phyloP scores from a whole-genome alignment of 1,140 invertebrate species.

The Eriocheir sinensis region DNA sequence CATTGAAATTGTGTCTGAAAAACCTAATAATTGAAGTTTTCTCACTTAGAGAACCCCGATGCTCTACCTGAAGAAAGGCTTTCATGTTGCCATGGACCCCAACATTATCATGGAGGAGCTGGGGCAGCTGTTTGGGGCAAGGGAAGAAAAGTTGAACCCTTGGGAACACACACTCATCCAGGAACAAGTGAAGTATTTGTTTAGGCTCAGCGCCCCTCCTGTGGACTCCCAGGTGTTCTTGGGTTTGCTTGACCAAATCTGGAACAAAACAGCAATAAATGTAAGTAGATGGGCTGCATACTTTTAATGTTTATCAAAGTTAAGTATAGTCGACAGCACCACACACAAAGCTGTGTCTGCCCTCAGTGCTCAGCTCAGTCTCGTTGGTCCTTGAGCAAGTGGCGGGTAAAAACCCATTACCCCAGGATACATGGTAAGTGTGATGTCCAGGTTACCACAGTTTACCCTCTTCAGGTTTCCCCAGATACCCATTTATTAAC shows the following conservation, averaged over 20 bases:
- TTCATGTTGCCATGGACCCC: not conserved
- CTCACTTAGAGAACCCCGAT: not conserved
- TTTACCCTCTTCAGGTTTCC: too few relatives aligned
- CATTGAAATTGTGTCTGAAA: too few relatives aligned
- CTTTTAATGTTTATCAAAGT: too few relatives aligned
- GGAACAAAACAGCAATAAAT: not conserved
- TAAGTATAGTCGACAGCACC: too few relatives aligned
- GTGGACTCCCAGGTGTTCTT: not conserved
- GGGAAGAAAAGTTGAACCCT: not conserved
- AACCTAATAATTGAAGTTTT: too few relatives aligned
- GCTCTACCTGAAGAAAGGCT: not conserved
- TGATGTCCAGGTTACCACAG: too few relatives aligned
- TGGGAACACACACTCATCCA: not conserved
- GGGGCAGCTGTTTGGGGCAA: not conserved
- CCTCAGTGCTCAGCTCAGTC: too few relatives aligned
- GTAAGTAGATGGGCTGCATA: not conserved
- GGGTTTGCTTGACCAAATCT: not conserved
- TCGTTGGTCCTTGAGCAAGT: too few relatives aligned
- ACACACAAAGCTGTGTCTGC: too few relatives aligned
- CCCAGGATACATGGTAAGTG: too few relatives aligned
- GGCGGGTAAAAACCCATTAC: too few relatives aligned
- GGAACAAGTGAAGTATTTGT: not conserved
- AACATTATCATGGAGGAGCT: not conserved
- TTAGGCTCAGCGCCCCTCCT: not conserved
- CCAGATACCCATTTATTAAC: too few relatives aligned